Base-by-base conservation (phyloP, 2,113 vertebrate species). In the Boulengeromyrus knoepffleri region DNA sequence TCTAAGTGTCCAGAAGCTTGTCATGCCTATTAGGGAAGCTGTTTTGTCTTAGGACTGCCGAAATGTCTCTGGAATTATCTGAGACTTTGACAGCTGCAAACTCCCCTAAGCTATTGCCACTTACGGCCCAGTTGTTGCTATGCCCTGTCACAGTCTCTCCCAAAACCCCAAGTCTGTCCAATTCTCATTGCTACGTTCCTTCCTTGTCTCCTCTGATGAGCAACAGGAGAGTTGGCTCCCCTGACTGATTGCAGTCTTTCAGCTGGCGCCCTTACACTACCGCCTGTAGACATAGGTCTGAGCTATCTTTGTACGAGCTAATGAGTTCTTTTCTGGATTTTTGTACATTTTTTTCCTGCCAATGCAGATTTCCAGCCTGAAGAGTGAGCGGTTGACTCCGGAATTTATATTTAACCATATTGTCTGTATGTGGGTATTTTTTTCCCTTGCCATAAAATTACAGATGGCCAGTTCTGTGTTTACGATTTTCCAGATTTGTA, bases 1-100 rank as follows among this genome's bases (percentile, higher is more conserved):
- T 86, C 42, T 84, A 42, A 83, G 42, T 53, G 83, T 86, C 77
- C 52, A 66, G 89, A 83, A 53, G 52, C 83, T 74, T 90, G 92
- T 90, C 91, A 87, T 91, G 86, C 90, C 90, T 91, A 91, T 93
- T 91, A 93, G 85, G 88, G 87, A 88, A 91, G 89, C 91, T 93
- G 92, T 85, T 77, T 89, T 88, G 88, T 87, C 87, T 86, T 89
- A 86, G 89, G 90, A 86, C 62, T 74, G 88, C 90, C 39, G 49
- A 85, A 89, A 90, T 84, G 84, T 90, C 89, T 92, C 80, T 15
- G 50, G 90, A 80, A 90, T 58, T 74, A 85, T 87, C 88, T 83
- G 88, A 42, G 89, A 87, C 36, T 88, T 80, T 24, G 88, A 58
- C 83, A 89, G 91, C 90, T 91, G 83, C 89, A 89, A 91, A 58